Percentiles rank a stretch among this genome's conserved stretches.
These are phyloP conservation scores for Todiramphus chloris DNA, from an alignment of 2,113 vertebrate species.

Conservation along the genomic window DNA sequence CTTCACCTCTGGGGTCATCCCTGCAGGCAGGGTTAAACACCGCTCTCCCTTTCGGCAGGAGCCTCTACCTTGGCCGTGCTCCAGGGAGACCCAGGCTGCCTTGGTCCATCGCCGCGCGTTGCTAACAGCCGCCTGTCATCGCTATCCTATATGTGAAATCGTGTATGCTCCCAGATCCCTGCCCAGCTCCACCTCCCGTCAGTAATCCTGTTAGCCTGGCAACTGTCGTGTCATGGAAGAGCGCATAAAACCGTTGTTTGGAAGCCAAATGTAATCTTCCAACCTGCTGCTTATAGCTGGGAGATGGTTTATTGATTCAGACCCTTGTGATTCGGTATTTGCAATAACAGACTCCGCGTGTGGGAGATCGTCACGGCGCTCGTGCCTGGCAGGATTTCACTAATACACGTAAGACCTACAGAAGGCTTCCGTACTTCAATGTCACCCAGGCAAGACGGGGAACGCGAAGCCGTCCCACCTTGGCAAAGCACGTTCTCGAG, in stretches of 20 bases:
- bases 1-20: neutral
- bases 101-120: neutral
- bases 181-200: slow-evolving; percentile 31
- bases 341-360: slow-evolving; percentile 52
- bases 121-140: slow-evolving; percentile 42
- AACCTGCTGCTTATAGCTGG: slow-evolving; percentile 53
- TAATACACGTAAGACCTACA: slow-evolving; percentile 24
- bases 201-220: slow-evolving; percentile 59
- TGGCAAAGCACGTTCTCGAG: fast-evolving
- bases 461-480: neutral
- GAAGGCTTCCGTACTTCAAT: neutral
- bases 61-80: slow-evolving; percentile 23
- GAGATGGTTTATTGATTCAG: slow-evolving; percentile 67
- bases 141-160: neutral
- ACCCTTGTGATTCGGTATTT: slow-evolving; percentile 65
- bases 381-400: slow-evolving; percentile 49
- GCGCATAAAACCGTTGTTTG: slow-evolving; percentile 24
- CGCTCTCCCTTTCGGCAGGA: neutral
- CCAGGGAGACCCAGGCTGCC: slow-evolving; percentile 30
- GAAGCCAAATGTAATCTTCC: slow-evolving; percentile 57
- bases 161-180: neutral
- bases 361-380: slow-evolving; percentile 27
- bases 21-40: neutral
- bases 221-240: slow-evolving; percentile 49
- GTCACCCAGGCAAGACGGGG: neutral